Conservation (phyloP, 2,888 invertebrate genomes). For the Agonopterix alstromeriana region DNA sequence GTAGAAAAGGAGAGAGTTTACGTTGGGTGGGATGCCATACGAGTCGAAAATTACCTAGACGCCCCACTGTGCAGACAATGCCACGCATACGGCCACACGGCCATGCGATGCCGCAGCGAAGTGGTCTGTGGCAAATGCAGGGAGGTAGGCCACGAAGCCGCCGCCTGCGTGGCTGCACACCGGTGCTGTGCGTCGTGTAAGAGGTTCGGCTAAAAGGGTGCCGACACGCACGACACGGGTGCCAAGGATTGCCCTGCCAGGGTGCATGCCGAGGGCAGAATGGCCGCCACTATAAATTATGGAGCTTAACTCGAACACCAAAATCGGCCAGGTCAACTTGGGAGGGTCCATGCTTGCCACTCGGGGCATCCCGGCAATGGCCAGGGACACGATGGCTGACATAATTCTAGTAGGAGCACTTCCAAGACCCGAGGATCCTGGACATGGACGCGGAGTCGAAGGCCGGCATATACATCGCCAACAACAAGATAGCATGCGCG, state of each 20-base stretch:
- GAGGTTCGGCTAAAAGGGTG: not conserved
- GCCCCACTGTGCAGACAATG: no score
- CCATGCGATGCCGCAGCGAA: no score
- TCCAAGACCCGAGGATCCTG: not conserved
- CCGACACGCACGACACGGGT: slow-evolving; percentile 5
- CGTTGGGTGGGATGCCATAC: not conserved
- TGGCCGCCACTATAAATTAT: not conserved
- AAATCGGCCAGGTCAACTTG: not conserved
- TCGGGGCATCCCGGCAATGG: not conserved
- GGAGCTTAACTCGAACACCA: not conserved
- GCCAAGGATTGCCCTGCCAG: not conserved
- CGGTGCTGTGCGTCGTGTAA: slow-evolving; percentile 10
- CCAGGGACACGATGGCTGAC: not conserved
- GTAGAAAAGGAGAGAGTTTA: not conserved
- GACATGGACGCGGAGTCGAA: not conserved
- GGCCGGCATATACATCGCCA: not conserved
- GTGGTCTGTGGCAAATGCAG: not conserved
- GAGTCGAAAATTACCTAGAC: no score
- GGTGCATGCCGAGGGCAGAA: not conserved
- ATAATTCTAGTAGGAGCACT: not conserved
- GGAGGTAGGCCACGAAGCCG: not conserved
- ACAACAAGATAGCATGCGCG: not conserved
- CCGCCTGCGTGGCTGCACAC: not conserved
- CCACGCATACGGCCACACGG: no score
- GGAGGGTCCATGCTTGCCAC: not conserved